These are phyloP conservation scores for Aythya baeri DNA, from an alignment of 2,113 vertebrate genomes.

Conservation along the genomic window DNA sequence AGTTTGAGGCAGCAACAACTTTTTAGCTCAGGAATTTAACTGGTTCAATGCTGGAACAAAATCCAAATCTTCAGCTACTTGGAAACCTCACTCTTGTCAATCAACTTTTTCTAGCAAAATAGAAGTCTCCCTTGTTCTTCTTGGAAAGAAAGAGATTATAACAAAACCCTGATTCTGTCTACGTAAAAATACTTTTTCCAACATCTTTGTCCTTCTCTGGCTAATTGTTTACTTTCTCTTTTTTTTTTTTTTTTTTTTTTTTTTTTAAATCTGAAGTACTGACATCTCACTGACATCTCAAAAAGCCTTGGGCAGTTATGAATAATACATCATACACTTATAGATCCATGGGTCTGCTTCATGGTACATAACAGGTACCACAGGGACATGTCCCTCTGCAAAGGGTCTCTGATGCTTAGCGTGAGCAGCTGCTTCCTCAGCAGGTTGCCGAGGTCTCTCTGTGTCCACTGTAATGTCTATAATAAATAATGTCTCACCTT, in stretches of 20 bases:
- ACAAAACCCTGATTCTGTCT: fast-evolving
- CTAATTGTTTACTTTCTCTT: neutral
- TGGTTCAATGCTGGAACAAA: neutral
- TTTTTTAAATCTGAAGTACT: neutral
- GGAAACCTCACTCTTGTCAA: neutral
- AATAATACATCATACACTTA: neutral
- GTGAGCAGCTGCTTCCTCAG: neutral
- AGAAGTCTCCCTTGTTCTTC: neutral
- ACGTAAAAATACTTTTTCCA: neutral
- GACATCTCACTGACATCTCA: neutral
- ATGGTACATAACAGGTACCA: neutral
- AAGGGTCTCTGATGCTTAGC: neutral
- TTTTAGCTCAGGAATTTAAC: neutral
- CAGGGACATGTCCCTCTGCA: neutral
- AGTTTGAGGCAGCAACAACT: neutral
- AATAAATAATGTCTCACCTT: neutral
- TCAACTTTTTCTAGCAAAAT: neutral
- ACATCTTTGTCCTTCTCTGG: neutral
- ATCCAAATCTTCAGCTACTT: neutral
- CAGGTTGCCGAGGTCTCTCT: neutral
- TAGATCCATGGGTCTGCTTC: fast-evolving
- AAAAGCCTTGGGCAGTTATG: neutral
- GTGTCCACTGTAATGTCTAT: too few species aligned
- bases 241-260: too few species aligned
- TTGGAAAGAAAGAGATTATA: neutral